phyloP scores from a whole-genome alignment of 2,797 vertebrate species.

The Prionace glauca region DNA sequence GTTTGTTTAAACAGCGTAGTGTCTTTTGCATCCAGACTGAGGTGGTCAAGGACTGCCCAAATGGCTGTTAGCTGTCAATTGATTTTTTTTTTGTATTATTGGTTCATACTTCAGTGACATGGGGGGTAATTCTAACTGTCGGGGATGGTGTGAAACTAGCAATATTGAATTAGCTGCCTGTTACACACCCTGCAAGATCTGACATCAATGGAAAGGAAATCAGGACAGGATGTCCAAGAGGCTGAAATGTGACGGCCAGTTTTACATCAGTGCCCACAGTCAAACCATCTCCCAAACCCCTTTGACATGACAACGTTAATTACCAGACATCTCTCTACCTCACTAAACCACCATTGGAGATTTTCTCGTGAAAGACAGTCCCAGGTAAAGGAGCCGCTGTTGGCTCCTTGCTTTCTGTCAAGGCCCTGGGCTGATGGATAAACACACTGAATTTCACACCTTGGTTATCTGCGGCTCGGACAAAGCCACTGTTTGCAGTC shows the following conservation, averaged over 20 bases:
- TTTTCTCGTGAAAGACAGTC: not conserved
- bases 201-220: not conserved
- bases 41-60: no score
- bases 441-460: conserved; percentile 86
- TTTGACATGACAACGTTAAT: not conserved
- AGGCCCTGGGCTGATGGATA: conserved; percentile 82
- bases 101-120: no score
- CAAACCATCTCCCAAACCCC: not conserved
- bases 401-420: conserved; percentile 91
- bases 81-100: not conserved
- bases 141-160: not conserved
- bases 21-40: not conserved
- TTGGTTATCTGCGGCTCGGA: conserved; percentile 87
- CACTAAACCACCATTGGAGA: not conserved
- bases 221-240: not conserved
- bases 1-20: not conserved
- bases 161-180: not conserved
- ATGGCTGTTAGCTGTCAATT: not conserved
- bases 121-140: not conserved
- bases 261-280: not conserved
- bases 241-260: not conserved
- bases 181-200: not conserved
- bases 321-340: not conserved
- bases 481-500: conserved; percentile 91
- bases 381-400: conserved; percentile 66